These are phyloP conservation scores for Centruroides vittatus DNA, from an alignment of 1,140 invertebrate species.

Conservation along the genomic window DNA sequence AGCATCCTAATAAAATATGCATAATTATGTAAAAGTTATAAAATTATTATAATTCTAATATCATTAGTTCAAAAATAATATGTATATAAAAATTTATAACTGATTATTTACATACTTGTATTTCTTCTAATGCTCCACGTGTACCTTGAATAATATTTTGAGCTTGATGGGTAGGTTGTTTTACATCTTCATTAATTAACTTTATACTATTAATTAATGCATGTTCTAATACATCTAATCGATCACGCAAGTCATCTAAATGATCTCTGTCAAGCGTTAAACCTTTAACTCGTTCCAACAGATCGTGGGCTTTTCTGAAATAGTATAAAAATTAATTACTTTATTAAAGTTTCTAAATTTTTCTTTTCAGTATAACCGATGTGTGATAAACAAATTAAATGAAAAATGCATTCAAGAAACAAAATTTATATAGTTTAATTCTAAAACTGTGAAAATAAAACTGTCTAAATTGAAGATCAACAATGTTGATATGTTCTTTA, in stretches of 20 bases:
- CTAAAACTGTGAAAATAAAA: too few relatives aligned
- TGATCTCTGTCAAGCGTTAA: conserved; percentile 12
- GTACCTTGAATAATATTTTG: background rate
- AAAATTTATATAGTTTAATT: too few relatives aligned
- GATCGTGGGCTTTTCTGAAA: conserved; percentile 15
- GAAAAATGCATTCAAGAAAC: too few relatives aligned
- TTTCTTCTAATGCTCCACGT: conserved; percentile 3
- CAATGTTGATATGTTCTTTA: too few relatives aligned
- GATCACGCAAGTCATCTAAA: conserved; percentile 11
- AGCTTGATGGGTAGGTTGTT: conserved; percentile 15
- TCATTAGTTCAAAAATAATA: background rate
- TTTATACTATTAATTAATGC: conserved; percentile 13
- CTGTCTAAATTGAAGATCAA: too few relatives aligned
- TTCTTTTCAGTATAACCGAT: too few relatives aligned
- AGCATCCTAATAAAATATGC: background rate
- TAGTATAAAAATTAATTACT: too few relatives aligned
- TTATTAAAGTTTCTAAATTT: too few relatives aligned
- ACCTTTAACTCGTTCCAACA: conserved; percentile 16
- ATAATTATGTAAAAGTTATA: background rate
- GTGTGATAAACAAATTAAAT: too few relatives aligned
- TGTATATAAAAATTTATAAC: conserved; percentile 17
- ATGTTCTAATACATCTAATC: conserved; percentile 14
- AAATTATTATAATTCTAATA: too few relatives aligned
- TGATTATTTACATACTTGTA: background rate
- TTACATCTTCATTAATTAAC: conserved; percentile 18